phyloP scores from a whole-genome alignment of 2,888 invertebrate genomes.

The Celastrina argiolus region DNA sequence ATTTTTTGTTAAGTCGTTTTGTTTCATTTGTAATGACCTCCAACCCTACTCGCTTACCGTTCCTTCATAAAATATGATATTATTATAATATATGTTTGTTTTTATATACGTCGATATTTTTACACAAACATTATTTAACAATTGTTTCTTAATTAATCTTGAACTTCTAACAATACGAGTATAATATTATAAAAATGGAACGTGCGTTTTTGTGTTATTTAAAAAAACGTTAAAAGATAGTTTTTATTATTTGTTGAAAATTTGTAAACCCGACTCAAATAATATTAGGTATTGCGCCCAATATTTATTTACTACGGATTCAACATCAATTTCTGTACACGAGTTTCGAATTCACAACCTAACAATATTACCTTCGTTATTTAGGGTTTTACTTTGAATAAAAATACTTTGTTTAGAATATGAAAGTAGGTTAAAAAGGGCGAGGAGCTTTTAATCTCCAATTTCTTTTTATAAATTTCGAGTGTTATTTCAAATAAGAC shows the following conservation, averaged over 20 bases:
- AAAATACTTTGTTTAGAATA: not conserved
- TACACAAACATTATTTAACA: not conserved
- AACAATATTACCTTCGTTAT: not conserved
- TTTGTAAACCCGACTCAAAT: too few relatives aligned
- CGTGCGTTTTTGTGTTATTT: too few relatives aligned
- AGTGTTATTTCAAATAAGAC: slow-evolving; percentile 11
- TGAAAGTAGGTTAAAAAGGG: not conserved
- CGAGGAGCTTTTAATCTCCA: slow-evolving; percentile 7
- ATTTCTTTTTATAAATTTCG: slow-evolving; percentile 12
- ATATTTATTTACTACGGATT: not conserved
- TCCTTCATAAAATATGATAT: slow-evolving; percentile 28
- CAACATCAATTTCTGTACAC: not conserved
- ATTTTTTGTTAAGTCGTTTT: slow-evolving; percentile 39
- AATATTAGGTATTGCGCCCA: too few relatives aligned
- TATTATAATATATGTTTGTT: not conserved
- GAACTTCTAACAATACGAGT: too few relatives aligned
- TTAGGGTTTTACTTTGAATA: not conserved
- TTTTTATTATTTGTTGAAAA: too few relatives aligned
- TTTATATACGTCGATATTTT: not conserved
- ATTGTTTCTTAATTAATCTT: not conserved
- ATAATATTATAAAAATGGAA: too few relatives aligned
- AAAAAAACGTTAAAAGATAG: too few relatives aligned
- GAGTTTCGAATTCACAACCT: not conserved
- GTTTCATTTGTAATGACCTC: slow-evolving; percentile 34
- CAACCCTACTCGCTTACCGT: slow-evolving; percentile 34